Evolutionary conservation across 2,113 vertebrate genomes (phyloP).

Genomic region (Puffinus mauretanicus): DNA sequence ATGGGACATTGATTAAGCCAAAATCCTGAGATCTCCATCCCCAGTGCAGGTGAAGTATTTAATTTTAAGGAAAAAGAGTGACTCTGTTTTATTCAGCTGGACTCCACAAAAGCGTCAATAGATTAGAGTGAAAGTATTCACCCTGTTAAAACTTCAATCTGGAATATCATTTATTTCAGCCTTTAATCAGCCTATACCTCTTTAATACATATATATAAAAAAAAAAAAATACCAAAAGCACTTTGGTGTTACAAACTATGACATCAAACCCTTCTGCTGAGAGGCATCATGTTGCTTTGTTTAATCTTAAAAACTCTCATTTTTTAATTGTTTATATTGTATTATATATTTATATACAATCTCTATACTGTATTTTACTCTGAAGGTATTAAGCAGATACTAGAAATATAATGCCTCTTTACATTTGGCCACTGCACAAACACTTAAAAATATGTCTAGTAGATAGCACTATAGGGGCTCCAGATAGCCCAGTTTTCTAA

Average conservation of each 20-base stretch:
- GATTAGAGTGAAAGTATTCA: neutral
- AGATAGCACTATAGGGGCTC: neutral
- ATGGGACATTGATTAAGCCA: conserved; percentile 59
- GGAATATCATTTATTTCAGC: neutral
- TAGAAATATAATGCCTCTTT: neutral
- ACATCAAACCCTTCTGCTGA: neutral
- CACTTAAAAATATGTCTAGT: neutral
- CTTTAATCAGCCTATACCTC: neutral
- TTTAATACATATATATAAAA: neutral
- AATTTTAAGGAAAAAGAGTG: neutral
- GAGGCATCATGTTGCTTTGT: neutral
- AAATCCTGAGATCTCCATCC: conserved; percentile 12
- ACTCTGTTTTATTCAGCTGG: neutral
- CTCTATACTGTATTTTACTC: neutral
- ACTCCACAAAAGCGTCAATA: neutral
- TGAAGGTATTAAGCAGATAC: neutral
- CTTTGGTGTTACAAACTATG: neutral
- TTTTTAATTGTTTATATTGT: neutral
- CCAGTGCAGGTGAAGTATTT: neutral
- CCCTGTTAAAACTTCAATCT: neutral
- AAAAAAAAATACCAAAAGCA: neutral
- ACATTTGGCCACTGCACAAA: neutral
- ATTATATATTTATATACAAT: neutral
- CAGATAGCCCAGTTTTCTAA: neutral
- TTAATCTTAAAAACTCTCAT: neutral